phyloP scores from a whole-genome alignment of 2,113 vertebrate genomes.

The Argyrosomus japonicus region DNA sequence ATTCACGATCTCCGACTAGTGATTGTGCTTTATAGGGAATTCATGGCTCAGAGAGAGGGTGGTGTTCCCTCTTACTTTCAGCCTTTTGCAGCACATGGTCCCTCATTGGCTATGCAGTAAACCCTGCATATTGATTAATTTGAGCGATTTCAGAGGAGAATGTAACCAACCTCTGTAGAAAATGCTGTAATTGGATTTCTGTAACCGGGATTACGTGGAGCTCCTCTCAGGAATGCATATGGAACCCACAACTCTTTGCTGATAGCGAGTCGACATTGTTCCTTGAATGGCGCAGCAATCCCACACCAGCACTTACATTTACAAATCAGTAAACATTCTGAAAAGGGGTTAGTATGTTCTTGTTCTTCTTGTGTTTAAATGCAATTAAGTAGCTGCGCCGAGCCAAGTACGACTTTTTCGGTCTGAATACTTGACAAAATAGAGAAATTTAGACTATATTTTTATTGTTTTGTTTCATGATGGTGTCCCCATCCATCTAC shows the following conservation, averaged over 20 bases:
- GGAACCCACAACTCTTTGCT: constrained; percentile 44
- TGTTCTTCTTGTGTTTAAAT: not conserved
- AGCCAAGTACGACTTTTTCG: too few relatives aligned
- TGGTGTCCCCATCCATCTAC: too few relatives aligned
- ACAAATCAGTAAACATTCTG: constrained; percentile 25
- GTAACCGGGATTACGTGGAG: constrained; percentile 65
- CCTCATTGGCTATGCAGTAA: constrained; percentile 63
- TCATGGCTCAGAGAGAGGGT: constrained; percentile 5
- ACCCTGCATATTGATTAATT: constrained; percentile 74
- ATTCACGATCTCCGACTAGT: not conserved
- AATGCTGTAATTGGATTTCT: constrained; percentile 81
- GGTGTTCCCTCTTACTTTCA: constrained; percentile 24
- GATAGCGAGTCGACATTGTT: constrained; percentile 42
- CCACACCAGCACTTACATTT: not conserved
- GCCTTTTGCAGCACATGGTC: constrained; percentile 56
- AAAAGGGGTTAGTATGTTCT: not conserved
- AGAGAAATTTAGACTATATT: too few relatives aligned
- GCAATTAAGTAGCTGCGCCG: not conserved
- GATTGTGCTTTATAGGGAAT: constrained; percentile 13
- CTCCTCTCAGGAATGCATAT: constrained; percentile 63
- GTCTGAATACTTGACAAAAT: too few relatives aligned
- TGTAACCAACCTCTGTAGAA: constrained; percentile 75
- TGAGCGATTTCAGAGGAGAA: constrained; percentile 76
- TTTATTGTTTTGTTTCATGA: too few relatives aligned
- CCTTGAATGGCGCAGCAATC: constrained; percentile 20